These are phyloP conservation scores for Brenthis ino DNA, from an alignment of 2,888 invertebrate genomes.

Conservation along the genomic window DNA sequence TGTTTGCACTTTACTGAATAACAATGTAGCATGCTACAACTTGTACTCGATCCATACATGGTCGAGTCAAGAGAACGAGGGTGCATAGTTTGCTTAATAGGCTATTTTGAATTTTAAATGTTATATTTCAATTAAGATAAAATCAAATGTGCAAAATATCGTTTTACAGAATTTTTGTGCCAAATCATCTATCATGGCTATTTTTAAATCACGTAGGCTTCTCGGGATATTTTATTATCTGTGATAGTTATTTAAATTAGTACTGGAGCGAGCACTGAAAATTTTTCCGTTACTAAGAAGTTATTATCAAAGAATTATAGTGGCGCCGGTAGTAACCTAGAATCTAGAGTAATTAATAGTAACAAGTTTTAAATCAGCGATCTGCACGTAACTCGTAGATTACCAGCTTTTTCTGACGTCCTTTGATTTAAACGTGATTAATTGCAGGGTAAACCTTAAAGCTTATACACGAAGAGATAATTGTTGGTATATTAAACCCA, in stretches of 20 bases:
- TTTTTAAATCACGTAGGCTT: too few relatives aligned
- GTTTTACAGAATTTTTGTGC: too few relatives aligned
- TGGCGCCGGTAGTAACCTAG: conserved; percentile 35
- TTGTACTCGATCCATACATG: conserved; percentile 24
- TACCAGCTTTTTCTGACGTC: conserved; percentile 36
- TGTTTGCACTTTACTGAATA: conserved; percentile 41
- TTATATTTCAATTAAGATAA: conserved; percentile 15
- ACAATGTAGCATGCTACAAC: conserved; percentile 36
- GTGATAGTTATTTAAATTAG: too few relatives aligned
- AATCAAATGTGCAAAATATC: not conserved
- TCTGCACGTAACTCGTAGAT: conserved; percentile 52
- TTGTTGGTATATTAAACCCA: conserved; percentile 68
- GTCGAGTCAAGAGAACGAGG: conserved; percentile 23
- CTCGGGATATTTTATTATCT: too few relatives aligned
- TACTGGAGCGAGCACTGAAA: too few relatives aligned
- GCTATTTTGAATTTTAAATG: conserved; percentile 29
- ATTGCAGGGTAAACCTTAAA: conserved; percentile 59
- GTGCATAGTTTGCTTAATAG: conserved; percentile 24
- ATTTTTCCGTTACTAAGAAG: conserved; percentile 2
- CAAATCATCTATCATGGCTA: too few relatives aligned
- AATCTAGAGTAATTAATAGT: conserved; percentile 53
- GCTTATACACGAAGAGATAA: conserved; percentile 65
- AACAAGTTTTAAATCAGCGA: conserved; percentile 55
- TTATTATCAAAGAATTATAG: conserved; percentile 34
- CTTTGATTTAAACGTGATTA: conserved; percentile 73